phyloP scores from a whole-genome alignment of 1,140 invertebrate genomes.

The Varroa destructor region DNA sequence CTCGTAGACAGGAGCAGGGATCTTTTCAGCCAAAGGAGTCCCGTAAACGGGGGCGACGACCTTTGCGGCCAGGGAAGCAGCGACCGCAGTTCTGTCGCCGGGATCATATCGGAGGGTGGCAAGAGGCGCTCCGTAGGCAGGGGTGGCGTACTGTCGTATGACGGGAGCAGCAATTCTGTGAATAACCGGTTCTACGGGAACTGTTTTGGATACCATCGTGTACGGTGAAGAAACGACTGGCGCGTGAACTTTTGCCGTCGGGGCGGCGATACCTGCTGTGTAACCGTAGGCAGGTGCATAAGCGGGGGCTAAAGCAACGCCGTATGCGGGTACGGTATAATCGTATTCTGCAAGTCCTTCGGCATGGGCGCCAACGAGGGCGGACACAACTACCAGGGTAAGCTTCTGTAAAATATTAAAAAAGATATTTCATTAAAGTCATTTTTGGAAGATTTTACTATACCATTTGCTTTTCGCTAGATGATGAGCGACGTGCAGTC shows the following conservation, averaged over 20 bases:
- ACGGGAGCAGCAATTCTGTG: background rate
- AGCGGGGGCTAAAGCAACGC: background rate
- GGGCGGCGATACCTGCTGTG: background rate
- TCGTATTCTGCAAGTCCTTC: constrained; percentile 5
- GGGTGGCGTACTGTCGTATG: background rate
- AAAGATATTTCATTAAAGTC: background rate
- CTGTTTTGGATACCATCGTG: constrained; percentile 7
- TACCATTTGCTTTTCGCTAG: too few species aligned
- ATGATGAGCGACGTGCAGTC: too few species aligned
- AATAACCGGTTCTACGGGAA: background rate
- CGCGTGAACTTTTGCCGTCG: background rate
- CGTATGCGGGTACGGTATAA: constrained; percentile 8
- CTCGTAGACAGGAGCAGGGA: constrained; percentile 9
- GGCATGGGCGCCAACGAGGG: background rate
- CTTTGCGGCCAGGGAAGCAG: background rate
- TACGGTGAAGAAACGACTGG: constrained; percentile 12
- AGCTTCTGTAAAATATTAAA: constrained; percentile 7
- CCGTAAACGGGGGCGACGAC: constrained; percentile 11
- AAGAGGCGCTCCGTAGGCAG: background rate
- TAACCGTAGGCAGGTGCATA: constrained; percentile 6
- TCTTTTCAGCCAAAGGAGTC: background rate
- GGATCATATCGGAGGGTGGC: background rate
- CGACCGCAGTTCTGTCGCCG: background rate
- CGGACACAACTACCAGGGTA: background rate
- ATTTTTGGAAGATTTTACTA: too few species aligned